phyloP scores from a whole-genome alignment of 2,888 invertebrate genomes.

The Oxystoma pomonae region DNA sequence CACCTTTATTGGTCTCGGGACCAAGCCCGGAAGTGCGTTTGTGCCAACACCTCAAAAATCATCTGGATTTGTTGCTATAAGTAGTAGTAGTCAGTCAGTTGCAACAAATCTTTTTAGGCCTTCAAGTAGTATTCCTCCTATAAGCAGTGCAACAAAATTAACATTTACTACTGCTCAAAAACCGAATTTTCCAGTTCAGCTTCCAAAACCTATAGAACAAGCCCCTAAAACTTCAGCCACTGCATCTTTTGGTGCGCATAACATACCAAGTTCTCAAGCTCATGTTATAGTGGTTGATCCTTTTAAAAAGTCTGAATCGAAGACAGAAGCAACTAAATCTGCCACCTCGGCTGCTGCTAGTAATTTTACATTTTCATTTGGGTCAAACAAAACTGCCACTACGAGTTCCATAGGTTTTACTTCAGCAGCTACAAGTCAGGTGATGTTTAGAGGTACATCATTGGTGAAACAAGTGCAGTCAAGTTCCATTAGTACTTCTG shows the following conservation, averaged over 20 bases:
- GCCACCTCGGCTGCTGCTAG: background rate
- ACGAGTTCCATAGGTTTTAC: background rate
- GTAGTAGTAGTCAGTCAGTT: background rate
- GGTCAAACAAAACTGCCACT: background rate
- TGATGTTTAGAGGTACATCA: background rate
- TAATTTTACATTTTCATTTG: background rate
- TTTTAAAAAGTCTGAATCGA: background rate
- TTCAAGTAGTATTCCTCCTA: background rate
- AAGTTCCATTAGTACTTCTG: too few species aligned
- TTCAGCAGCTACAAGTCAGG: background rate
- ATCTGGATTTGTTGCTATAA: background rate
- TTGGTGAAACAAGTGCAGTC: background rate
- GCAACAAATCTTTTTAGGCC: background rate
- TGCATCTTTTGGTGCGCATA: background rate
- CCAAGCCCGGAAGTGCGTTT: constrained; percentile 4
- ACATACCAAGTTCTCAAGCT: background rate
- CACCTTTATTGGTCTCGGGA: background rate
- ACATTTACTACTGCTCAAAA: constrained; percentile 5
- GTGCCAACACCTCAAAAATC: constrained; percentile 4
- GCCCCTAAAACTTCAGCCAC: background rate
- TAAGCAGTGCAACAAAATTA: background rate
- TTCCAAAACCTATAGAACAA: background rate
- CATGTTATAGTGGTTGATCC: background rate
- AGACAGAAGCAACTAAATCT: background rate
- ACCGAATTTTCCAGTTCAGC: background rate